Evolutionary conservation across 2,797 vertebrate genomes (phyloP).

Genomic region (Melanotaenia trifasciata): DNA sequence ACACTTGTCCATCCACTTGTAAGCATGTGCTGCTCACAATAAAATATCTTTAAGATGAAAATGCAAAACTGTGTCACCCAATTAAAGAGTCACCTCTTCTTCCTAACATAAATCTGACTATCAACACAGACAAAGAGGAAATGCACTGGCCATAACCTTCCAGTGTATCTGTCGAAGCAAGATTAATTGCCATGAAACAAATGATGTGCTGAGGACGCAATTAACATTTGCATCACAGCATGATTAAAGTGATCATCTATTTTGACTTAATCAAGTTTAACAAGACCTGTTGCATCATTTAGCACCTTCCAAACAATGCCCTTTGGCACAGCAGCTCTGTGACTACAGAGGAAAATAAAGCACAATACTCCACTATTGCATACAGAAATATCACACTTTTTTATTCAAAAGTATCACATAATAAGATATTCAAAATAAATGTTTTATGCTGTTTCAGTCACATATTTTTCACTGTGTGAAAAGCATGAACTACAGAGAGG

Average conservation of each 20-base stretch:
- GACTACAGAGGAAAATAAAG: slow-evolving; percentile 61
- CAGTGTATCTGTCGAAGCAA: slow-evolving; percentile 67
- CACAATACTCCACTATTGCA: slow-evolving; percentile 29
- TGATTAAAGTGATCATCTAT: slow-evolving; percentile 87
- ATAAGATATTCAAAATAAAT: slow-evolving; percentile 13
- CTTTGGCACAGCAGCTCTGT: slow-evolving; percentile 72
- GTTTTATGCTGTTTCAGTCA: slow-evolving; percentile 24
- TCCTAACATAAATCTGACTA: slow-evolving; percentile 47
- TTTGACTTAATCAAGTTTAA: slow-evolving; percentile 86
- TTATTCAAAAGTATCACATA: slow-evolving; percentile 27
- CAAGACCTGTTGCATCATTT: slow-evolving; percentile 84
- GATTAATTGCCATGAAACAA: slow-evolving; percentile 87
- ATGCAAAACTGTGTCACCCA: slow-evolving; percentile 2
- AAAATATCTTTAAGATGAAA: slow-evolving; percentile 5
- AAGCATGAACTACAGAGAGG: slow-evolving; percentile 47
- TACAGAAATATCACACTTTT: slow-evolving; percentile 29
- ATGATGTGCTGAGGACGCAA: slow-evolving; percentile 83
- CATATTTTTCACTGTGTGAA: slow-evolving; percentile 29
- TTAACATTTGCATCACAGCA: slow-evolving; percentile 85
- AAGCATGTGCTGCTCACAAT: slow-evolving; percentile 8
- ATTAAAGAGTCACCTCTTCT: slow-evolving; percentile 5
- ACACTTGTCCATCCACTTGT: slow-evolving; percentile 21
- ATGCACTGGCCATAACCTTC: slow-evolving; percentile 71
- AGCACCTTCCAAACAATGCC: slow-evolving; percentile 74
- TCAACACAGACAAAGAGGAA: slow-evolving; percentile 60